Base-by-base conservation (phyloP, 2,888 invertebrate genomes). In the Tanypteryx hageni region DNA sequence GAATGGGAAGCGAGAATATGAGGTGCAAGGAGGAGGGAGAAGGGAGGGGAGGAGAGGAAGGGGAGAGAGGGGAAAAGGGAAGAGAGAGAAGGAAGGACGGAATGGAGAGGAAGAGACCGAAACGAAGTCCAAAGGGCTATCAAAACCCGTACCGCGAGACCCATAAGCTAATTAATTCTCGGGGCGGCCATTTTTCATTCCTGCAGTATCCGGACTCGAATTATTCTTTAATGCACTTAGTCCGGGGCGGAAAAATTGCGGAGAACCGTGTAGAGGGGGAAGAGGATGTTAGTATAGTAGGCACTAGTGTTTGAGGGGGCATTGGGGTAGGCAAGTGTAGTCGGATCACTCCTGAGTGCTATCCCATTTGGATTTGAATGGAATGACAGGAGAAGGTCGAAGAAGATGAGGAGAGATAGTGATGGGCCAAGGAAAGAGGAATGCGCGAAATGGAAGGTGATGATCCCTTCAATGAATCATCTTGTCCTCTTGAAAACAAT, bases 141-240 rank as follows among this genome's bases (percentile, higher is more conserved):
- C 89, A 89, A 89, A 89, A 89, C 89, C 89, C 89, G 89, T 61
- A 89, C 89, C 64, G 89, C 89, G 89, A 89, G 89, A 89, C 89
- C 89, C 89, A 89, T 89, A 89, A 89, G 89, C 89, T 89, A 89
- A 89, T 89, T 89, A 89, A 89, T 89, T 89, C 89, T 89, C 89
- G n/a, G 89, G 56, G 64, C 89, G 89, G 27, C 89, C 89, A 89
- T 89, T 89, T 89, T 89, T 89, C 89, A 89, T 89, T 44, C 89
- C 31, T n/a, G 89, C 89, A 89, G 44, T 89, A 89, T 89, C 61
- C 61, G 89, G 89, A 89, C 89, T 89, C 89, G 64, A 89, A 89
- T 89, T 68, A 89, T 89, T 44, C 89, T 64, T 64, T 89, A 89
- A 89, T 89, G 89, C 64, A 89, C 89, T 89, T 89, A 89, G 64